Conservation (phyloP, 2,113 vertebrate species). For the Pseudolaguvia tuberculata region DNA sequence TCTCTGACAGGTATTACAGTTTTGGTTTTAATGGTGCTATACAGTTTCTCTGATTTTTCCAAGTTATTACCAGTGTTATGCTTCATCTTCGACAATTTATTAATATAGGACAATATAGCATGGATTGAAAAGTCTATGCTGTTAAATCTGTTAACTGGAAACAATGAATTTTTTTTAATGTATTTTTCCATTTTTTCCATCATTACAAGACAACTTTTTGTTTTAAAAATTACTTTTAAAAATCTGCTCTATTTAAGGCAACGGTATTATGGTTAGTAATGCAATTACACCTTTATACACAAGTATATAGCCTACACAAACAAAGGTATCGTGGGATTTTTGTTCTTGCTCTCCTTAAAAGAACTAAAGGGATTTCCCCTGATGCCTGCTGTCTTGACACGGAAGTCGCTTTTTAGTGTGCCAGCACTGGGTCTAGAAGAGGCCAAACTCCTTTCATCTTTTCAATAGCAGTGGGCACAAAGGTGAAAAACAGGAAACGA, state of each 20-base stretch:
- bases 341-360: slow-evolving; percentile 28
- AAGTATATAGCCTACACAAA: not conserved
- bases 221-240: no score
- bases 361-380: slow-evolving; percentile 28
- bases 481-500: slow-evolving; percentile 50
- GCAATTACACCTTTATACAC: no score
- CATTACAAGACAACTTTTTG: no score
- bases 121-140: not conserved
- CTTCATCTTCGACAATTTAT: not conserved
- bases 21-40: not conserved
- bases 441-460: slow-evolving; percentile 22
- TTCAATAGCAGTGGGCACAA: slow-evolving; percentile 29
- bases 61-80: not conserved
- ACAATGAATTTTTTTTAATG: no score
- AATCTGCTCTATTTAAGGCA: no score
- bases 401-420: slow-evolving; percentile 25
- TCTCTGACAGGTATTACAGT: not conserved
- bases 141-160: no score
- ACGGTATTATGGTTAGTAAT: no score
- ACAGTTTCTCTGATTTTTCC: not conserved
- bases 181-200: no score
- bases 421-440: not conserved
- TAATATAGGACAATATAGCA: not conserved
- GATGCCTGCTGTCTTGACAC: slow-evolving; percentile 13
- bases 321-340: slow-evolving; percentile 1